Evolutionary conservation across 2,113 vertebrate species (phyloP).

Genomic region (Myotis brandtii): DNA sequence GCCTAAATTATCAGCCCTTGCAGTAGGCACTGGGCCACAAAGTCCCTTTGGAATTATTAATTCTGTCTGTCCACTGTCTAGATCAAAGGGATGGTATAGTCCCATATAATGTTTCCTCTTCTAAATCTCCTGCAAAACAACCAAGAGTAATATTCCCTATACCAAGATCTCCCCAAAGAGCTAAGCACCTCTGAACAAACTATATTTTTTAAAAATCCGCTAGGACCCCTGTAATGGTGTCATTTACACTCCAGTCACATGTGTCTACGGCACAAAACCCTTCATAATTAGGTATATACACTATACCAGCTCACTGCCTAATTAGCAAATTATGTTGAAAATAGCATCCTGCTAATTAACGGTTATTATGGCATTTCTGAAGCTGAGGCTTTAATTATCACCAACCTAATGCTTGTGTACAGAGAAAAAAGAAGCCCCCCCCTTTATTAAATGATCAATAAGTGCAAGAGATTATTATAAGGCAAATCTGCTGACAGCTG

Average conservation of each 20-base stretch:
- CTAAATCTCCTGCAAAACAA: slow-evolving; percentile 46
- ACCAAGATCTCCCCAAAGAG: slow-evolving; percentile 74
- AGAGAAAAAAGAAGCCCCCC: slow-evolving; percentile 76
- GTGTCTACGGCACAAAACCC: slow-evolving; percentile 91
- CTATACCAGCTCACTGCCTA: slow-evolving; percentile 94
- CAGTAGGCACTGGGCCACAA: slow-evolving; percentile 68
- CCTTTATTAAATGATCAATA: slow-evolving; percentile 91
- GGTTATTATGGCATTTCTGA: slow-evolving; percentile 99
- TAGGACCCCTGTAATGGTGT: slow-evolving; percentile 91
- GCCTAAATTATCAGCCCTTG: slow-evolving; percentile 70
- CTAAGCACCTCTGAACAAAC: slow-evolving; percentile 84
- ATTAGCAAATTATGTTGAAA: slow-evolving; percentile 99
- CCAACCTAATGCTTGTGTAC: slow-evolving; percentile 93
- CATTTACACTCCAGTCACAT: slow-evolving; percentile 96
- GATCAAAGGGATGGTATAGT: slow-evolving; percentile 71
- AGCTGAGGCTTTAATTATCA: slow-evolving; percentile 99
- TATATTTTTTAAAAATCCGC: slow-evolving; percentile 84
- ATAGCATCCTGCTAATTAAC: slow-evolving; percentile 99
- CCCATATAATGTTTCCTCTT: background rate
- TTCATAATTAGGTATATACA: slow-evolving; percentile 96
- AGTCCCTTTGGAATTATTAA: slow-evolving; percentile 69
- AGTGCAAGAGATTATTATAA: slow-evolving; percentile 92
- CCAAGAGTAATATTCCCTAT: background rate
- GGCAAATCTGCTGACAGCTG: slow-evolving; percentile 89
- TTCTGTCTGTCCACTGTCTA: slow-evolving; percentile 46